A percentile compares a stretch with the other conserved stretches of the same genome.
Evolutionary conservation across 2,797 vertebrate genomes (phyloP).

Genomic region (Eulemur rubriventer): DNA sequence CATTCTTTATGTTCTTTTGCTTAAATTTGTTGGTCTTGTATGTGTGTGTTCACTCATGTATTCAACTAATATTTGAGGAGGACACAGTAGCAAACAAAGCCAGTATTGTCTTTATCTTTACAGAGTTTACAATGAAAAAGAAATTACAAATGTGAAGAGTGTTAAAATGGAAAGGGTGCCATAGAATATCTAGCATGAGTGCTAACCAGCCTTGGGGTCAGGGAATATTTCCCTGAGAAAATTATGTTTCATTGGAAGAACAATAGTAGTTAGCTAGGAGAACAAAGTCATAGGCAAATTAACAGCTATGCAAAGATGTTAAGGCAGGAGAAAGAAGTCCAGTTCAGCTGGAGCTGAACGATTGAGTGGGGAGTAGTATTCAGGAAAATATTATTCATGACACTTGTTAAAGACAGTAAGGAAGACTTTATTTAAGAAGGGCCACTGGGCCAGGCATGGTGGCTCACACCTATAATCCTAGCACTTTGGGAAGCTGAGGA

Average conservation of each 20-base stretch:
- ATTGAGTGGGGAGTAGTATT: not conserved
- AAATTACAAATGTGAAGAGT: not conserved
- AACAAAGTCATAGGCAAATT: not conserved
- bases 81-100: not conserved
- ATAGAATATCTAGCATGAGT: not conserved
- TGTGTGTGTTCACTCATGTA: not conserved
- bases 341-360: not conserved
- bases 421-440: constrained; percentile 1
- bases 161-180: not conserved
- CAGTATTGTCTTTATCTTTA: not conserved
- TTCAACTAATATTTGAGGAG: not conserved
- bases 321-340: not conserved
- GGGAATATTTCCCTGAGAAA: not conserved
- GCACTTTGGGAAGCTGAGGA: too few relatives aligned
- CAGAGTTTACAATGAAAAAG: not conserved
- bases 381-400: constrained; percentile 12
- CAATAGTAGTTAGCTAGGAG: not conserved
- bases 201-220: not conserved
- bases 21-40: not conserved
- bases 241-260: not conserved
- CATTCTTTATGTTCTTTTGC: constrained; percentile 2
- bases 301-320: not conserved
- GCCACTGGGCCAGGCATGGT: not conserved
- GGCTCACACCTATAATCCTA: too few relatives aligned
- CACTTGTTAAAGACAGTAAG: not conserved